Conservation (phyloP, 2,797 vertebrate genomes). For the Cetoscarus ocellatus region DNA sequence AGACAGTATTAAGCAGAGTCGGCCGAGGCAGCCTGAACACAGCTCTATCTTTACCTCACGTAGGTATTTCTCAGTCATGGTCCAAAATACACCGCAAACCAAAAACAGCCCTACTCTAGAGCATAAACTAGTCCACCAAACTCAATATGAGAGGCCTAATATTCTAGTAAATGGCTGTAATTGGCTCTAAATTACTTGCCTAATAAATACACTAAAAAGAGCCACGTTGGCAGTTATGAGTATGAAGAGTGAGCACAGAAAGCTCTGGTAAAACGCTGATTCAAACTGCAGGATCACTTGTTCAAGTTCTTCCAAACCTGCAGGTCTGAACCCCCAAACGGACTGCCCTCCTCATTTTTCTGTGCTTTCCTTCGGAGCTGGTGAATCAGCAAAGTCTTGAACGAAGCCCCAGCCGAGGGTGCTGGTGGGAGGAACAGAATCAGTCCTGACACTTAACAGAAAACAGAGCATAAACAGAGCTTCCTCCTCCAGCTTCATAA, state of each 20-base stretch:
- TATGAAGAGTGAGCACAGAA: not conserved
- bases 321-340: not conserved
- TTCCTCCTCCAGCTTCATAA: not conserved
- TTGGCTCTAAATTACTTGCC: too few species aligned
- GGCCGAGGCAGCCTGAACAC: too few species aligned
- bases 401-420: not conserved
- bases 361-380: not conserved
- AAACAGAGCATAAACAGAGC: slow-evolving; percentile 22
- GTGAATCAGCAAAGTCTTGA: not conserved
- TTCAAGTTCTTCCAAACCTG: not conserved
- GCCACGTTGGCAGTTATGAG: too few species aligned
- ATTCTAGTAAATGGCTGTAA: too few species aligned
- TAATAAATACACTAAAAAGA: too few species aligned
- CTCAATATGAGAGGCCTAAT: too few species aligned
- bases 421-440: not conserved
- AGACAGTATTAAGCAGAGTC: too few species aligned
- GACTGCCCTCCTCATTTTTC: not conserved
- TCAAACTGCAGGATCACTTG: not conserved
- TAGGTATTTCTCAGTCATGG: too few species aligned
- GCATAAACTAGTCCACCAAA: too few species aligned
- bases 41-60: too few species aligned
- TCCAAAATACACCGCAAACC: too few species aligned
- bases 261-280: not conserved
- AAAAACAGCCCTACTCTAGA: too few species aligned
- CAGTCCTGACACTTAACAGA: not conserved